A percentile compares a stretch with the other conserved stretches of the same genome.
phyloP scores from a whole-genome alignment of 1,140 invertebrate genomes.

The Drosophila ogumai region DNA sequence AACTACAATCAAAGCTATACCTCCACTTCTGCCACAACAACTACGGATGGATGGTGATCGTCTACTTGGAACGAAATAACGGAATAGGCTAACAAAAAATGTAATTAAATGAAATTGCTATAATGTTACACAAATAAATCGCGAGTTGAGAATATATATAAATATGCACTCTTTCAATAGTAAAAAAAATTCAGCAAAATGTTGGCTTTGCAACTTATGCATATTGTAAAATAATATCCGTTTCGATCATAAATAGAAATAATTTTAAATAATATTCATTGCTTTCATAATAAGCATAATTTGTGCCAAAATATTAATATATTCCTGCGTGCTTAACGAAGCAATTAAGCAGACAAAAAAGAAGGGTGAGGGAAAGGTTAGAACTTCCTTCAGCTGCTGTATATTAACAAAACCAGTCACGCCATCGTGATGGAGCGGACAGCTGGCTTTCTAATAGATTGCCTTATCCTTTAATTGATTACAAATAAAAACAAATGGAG shows the following conservation, averaged over 20 bases:
- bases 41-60: conserved; percentile 18
- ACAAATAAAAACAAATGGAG: conserved; percentile 64
- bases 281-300: conserved; percentile 9
- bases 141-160: not conserved
- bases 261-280: not conserved
- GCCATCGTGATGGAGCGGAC: conserved; percentile 33
- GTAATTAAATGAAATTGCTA: not conserved
- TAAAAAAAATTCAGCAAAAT: too few species aligned
- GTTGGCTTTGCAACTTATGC: too few species aligned
- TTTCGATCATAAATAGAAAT: too few species aligned
- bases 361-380: not conserved
- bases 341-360: conserved; percentile 10
- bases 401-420: conserved; percentile 45
- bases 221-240: too few species aligned
- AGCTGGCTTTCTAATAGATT: conserved; percentile 70
- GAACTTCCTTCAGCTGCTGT: conserved; percentile 46
- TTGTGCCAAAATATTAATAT: conserved; percentile 24
- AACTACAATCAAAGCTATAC: conserved; percentile 14
- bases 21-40: conserved; percentile 13
- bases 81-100: not conserved
- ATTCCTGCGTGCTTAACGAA: conserved; percentile 25
- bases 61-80: not conserved
- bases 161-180: too few species aligned
- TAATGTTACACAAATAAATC: conserved; percentile 11
- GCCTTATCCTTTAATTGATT: conserved; percentile 76